Base-by-base conservation (phyloP, 2,113 vertebrate genomes). In the Caracal caracal region DNA sequence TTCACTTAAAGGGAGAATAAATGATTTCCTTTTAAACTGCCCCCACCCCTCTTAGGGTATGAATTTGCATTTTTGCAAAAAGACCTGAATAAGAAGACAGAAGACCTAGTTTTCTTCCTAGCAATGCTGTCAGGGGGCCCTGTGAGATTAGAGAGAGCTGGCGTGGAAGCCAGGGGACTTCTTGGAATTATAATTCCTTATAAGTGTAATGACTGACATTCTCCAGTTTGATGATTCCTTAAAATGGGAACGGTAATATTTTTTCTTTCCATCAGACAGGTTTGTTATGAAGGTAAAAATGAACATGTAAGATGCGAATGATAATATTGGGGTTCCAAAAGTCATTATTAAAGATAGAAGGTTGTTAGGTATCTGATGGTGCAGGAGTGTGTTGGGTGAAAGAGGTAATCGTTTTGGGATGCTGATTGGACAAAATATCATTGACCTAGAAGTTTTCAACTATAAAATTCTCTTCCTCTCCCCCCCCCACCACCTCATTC, bases 171-270 rank as follows among this genome's bases (percentile, higher is more conserved):
- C 40, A 86, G 51, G 35, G 49, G 56, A 65, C 20, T 90, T 13
- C 10, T 91, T 79, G 63, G 73, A 91, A 93, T 73, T 78, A 70
- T 19, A 85, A 82, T 75, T 92, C 24, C 73, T 83, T 82, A 47
- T 66, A 78, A 73, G 95, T 86, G 37, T 86, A 93, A 70, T 49
- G 73, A 92, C 79, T 59, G 66, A 16, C 40, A 37, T 93, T 76
- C 81, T 94, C 73, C 86, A 63, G 56, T 85, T 95, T 94, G 82
- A 75, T 89, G 71, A 93, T 82, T 81, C 19, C 61, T 96, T 95
- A 89, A 95, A 94, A 96, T 86, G 80, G 61, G 43, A 76, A 96
- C 76, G 83, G 79, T 53, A 76, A 71, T 63, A 30, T 16, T 65
- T 90, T 91, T 73, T 81, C 33, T 96, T 94, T 24, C 35, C 70